These are phyloP conservation scores for Germaria angustata DNA, from an alignment of 2,888 invertebrate genomes.

Conservation along the genomic window DNA sequence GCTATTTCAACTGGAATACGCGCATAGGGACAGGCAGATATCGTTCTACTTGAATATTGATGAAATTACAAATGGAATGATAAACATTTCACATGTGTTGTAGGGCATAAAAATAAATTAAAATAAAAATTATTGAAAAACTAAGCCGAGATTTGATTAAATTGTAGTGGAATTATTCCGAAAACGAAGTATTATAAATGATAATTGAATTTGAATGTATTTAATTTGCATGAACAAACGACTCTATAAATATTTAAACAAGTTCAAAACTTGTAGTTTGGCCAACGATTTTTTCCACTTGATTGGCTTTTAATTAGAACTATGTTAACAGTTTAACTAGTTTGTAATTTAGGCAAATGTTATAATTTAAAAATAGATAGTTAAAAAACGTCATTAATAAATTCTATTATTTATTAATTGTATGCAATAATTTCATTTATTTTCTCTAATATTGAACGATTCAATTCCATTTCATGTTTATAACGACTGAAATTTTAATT, in stretches of 20 bases:
- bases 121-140: background rate
- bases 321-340: background rate
- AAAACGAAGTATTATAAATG: background rate
- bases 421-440: too few species aligned
- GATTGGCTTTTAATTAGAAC: background rate
- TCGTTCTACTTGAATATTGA: too few species aligned
- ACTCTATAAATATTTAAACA: constrained; percentile 3
- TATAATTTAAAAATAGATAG: background rate
- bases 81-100: background rate
- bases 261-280: background rate
- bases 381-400: background rate
- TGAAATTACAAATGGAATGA: background rate
- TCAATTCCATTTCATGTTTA: too few species aligned
- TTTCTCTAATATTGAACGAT: too few species aligned
- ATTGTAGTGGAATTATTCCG: background rate
- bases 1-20: too few species aligned
- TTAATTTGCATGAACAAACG: background rate
- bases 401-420: too few species aligned
- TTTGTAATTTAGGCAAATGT: too few species aligned
- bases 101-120: background rate
- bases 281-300: background rate
- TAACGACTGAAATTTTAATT: too few species aligned
- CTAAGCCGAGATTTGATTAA: background rate
- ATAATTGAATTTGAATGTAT: background rate
- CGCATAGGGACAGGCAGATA: too few species aligned